phyloP scores from a whole-genome alignment of 2,888 invertebrate genomes.

The Drosophila helvetica region DNA sequence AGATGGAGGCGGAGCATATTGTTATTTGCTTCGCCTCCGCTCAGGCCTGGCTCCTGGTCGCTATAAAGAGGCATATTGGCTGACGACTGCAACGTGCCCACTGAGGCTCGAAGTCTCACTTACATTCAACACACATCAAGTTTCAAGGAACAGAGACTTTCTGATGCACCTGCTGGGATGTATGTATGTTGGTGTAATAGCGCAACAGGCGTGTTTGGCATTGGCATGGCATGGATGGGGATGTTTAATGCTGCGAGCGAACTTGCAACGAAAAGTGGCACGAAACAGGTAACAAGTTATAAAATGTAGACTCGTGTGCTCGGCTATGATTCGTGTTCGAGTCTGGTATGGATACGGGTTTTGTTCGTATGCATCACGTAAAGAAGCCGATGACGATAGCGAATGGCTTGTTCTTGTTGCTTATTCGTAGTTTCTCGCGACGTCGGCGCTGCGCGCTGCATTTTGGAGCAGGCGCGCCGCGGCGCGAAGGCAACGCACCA shows the following conservation, averaged over 20 bases:
- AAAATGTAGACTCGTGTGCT: conserved; percentile 71
- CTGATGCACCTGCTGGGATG: conserved; percentile 3
- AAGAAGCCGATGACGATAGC: conserved; percentile 56
- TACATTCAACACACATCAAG: neutral
- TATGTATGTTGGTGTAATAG: conserved; percentile 5
- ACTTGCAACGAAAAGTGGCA: conserved; percentile 49
- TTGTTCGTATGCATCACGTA: conserved; percentile 66
- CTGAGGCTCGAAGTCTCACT: neutral
- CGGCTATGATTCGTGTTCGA: conserved; percentile 46
- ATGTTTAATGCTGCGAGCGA: conserved; percentile 56
- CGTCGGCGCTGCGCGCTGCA: conserved; percentile 58
- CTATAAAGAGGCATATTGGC: conserved; percentile 1
- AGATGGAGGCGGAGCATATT: conserved; percentile 82
- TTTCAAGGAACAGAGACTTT: neutral
- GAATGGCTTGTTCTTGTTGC: conserved; percentile 77
- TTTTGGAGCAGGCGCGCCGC: conserved; percentile 64
- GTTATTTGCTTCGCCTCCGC: conserved; percentile 48
- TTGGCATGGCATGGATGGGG: conserved; percentile 54
- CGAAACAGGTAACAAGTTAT: conserved; percentile 82
- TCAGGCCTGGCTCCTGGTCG: conserved; percentile 7
- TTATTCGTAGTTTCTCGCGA: conserved; percentile 79
- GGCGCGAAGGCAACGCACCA: conserved; percentile 75
- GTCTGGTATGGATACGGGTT: conserved; percentile 1
- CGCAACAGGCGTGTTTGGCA: conserved; percentile 63
- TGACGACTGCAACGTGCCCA: conserved; percentile 1